These are phyloP conservation scores for Apocheima hispidaria DNA, from an alignment of 2,888 invertebrate species.

Conservation along the genomic window DNA sequence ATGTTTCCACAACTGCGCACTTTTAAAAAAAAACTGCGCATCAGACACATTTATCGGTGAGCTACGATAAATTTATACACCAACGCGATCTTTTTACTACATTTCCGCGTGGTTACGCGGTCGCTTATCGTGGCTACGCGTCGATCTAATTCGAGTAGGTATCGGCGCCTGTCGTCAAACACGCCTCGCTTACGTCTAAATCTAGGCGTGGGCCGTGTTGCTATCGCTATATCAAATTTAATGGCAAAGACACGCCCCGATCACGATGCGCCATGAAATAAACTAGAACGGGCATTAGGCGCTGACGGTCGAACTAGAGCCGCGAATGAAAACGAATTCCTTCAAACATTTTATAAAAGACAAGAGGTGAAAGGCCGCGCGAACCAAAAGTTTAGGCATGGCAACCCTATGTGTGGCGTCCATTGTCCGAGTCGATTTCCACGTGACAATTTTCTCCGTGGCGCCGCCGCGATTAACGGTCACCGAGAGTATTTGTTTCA, in stretches of 20 bases:
- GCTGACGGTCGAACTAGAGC: constrained; percentile 6
- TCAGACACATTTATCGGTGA: constrained; percentile 71
- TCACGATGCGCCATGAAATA: constrained; percentile 39
- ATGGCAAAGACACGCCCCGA: constrained; percentile 53
- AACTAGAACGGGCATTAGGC: constrained; percentile 18
- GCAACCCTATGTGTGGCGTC: constrained; percentile 40
- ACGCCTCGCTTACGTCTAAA: constrained; percentile 67
- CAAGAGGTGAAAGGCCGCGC: constrained; percentile 5
- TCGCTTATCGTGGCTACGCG: constrained; percentile 71
- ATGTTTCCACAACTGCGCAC: constrained; percentile 68
- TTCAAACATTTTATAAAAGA: constrained; percentile 6
- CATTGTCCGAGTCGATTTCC: constrained; percentile 66
- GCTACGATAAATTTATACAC: constrained; percentile 80
- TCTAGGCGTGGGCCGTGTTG: constrained; percentile 65
- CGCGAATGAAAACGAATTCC: constrained; percentile 17
- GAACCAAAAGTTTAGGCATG: constrained; percentile 22
- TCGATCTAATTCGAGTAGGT: constrained; percentile 78
- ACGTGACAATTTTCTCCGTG: constrained; percentile 74
- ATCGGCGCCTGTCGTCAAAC: constrained; percentile 75
- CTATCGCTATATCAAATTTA: constrained; percentile 57
- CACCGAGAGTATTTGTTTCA: constrained; percentile 77
- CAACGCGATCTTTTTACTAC: constrained; percentile 77
- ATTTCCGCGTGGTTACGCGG: constrained; percentile 81
- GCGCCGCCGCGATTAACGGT: constrained; percentile 81
- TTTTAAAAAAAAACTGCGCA: constrained; percentile 66